Evolutionary conservation across 2,888 invertebrate species (phyloP).

Genomic region (Ochlodes sylvanus): DNA sequence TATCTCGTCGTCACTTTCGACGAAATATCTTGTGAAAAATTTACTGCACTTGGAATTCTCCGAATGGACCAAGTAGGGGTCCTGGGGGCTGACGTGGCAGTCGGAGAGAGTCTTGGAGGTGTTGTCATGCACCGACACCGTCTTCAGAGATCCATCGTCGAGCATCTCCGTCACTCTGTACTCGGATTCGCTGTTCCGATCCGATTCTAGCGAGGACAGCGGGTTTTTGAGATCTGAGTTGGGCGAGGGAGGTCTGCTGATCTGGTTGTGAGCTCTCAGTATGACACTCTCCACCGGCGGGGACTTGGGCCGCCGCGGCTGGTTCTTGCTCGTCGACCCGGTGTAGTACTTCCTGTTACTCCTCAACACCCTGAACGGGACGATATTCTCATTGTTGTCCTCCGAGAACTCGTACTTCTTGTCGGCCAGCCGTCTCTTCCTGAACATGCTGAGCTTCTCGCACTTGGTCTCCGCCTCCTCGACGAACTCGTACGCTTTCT

Average conservation of each 20-base stretch:
- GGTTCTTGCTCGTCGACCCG: constrained; percentile 66
- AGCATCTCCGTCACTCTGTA: constrained; percentile 81
- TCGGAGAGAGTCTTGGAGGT: constrained; percentile 81
- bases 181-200: constrained; percentile 76
- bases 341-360: constrained; percentile 82
- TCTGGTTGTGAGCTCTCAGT: constrained; percentile 77
- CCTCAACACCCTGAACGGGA: constrained; percentile 87
- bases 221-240: constrained; percentile 62
- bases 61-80: constrained; percentile 80
- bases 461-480: constrained; percentile 92
- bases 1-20: constrained; percentile 89
- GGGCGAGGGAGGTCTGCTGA: constrained; percentile 68
- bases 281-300: constrained; percentile 76
- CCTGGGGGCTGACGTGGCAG: constrained; percentile 74
- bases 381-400: constrained; percentile 88
- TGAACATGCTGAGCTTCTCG: constrained; percentile 93
- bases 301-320: constrained; percentile 68
- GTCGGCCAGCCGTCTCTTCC: constrained; percentile 93
- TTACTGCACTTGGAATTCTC: constrained; percentile 86
- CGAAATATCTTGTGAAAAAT: constrained; percentile 87
- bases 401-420: constrained; percentile 97
- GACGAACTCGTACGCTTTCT: constrained; percentile 93
- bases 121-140: constrained; percentile 78
- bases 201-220: constrained; percentile 63
- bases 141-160: constrained; percentile 80